Evolutionary conservation across 2,888 invertebrate genomes (phyloP).

Genomic region (Perdita meconis): DNA sequence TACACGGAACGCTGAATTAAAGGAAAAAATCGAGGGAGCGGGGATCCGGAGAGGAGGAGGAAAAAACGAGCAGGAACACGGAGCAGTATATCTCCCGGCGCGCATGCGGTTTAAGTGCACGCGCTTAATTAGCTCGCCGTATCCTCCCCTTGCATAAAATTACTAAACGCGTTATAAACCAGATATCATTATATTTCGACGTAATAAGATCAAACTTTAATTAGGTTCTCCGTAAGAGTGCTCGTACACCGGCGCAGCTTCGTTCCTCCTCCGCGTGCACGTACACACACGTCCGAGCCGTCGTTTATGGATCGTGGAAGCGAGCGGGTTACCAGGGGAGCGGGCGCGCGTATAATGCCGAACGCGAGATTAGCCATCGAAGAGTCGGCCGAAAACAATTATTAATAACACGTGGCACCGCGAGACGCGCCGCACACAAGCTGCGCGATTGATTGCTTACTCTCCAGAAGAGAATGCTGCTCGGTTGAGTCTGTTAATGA

Average conservation of each 20-base stretch:
- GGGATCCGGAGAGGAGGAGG: not conserved
- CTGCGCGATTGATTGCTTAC: constrained; percentile 50
- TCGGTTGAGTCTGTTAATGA: constrained; percentile 79
- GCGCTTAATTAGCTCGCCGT: constrained; percentile 57
- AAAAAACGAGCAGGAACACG: constrained; percentile 6
- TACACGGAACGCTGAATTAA: not conserved
- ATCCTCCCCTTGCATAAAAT: constrained; percentile 46
- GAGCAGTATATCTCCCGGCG: constrained; percentile 15
- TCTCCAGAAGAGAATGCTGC: constrained; percentile 69
- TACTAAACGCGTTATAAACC: constrained; percentile 59
- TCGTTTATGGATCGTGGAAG: constrained; percentile 26
- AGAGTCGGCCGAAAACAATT: constrained; percentile 60
- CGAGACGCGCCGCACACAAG: constrained; percentile 45
- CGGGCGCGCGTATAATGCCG: constrained; percentile 22
- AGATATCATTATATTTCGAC: constrained; percentile 55
- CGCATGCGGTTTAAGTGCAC: constrained; percentile 50
- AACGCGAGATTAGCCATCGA: constrained; percentile 45
- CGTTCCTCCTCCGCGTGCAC: not conserved
- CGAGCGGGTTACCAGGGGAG: not conserved
- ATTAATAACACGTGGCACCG: constrained; percentile 63
- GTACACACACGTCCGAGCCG: not conserved
- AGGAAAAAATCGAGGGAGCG: not conserved
- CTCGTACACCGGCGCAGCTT: constrained; percentile 17
- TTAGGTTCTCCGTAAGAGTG: constrained; percentile 50
- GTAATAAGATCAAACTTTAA: constrained; percentile 62